Conservation (phyloP, 2,888 invertebrate genomes). For the Drosophila acutilabella region DNA sequence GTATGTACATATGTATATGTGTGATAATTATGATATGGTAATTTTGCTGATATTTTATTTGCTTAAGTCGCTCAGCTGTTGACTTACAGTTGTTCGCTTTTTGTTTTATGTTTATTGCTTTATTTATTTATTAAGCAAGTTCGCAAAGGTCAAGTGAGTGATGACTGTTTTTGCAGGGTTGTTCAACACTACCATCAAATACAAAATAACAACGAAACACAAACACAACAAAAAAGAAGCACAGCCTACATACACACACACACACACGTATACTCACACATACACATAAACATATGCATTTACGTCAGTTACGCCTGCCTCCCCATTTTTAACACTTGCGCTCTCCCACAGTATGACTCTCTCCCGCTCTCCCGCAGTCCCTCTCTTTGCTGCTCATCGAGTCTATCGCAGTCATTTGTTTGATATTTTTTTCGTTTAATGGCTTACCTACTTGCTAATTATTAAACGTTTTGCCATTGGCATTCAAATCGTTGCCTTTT, state of each 20-base stretch:
- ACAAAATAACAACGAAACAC: neutral
- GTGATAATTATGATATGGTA: slow-evolving; percentile 21
- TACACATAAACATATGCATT: slow-evolving; percentile 8
- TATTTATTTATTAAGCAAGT: slow-evolving; percentile 68
- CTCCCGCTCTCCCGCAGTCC: too few relatives aligned
- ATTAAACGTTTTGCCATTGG: slow-evolving; percentile 43
- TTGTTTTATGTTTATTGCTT: slow-evolving; percentile 26
- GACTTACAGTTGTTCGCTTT: slow-evolving; percentile 22
- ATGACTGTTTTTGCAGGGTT: slow-evolving; percentile 61
- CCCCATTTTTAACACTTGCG: slow-evolving; percentile 40
- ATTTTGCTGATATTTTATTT: slow-evolving; percentile 34
- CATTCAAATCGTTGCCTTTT: slow-evolving; percentile 34
- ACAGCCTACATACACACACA: slow-evolving; percentile 11
- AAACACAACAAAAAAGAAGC: slow-evolving; percentile 1
- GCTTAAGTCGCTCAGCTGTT: slow-evolving; percentile 51
- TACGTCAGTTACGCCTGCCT: slow-evolving; percentile 31
- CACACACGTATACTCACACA: slow-evolving; percentile 1
- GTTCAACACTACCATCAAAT: slow-evolving; percentile 43
- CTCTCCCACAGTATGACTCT: slow-evolving; percentile 26
- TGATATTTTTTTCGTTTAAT: slow-evolving; percentile 7
- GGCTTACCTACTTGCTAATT: slow-evolving; percentile 45
- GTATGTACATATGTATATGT: slow-evolving; percentile 10
- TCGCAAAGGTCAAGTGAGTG: slow-evolving; percentile 72
- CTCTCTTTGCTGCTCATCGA: slow-evolving; percentile 4
- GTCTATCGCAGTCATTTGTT: slow-evolving; percentile 17